Base-by-base conservation (phyloP, 2,113 vertebrate genomes). In the Vanacampus margaritifer region DNA sequence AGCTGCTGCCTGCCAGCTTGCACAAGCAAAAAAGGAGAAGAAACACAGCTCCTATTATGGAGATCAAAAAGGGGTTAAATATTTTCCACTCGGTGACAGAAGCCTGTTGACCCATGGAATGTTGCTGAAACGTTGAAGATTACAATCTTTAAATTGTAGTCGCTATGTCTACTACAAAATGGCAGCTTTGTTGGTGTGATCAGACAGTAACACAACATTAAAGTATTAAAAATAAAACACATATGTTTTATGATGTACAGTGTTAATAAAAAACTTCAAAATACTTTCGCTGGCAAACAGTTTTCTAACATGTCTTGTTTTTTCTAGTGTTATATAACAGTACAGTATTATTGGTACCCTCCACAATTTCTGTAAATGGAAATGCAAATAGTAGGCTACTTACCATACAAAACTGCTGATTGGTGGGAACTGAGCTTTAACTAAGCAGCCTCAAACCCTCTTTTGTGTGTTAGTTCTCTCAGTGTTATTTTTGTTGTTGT, bases 11-110 rank as follows among this genome's bases (percentile, higher is more conserved):
- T 69, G 68, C 73, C 76, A 19, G 41, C 65, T 74, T 26, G 35
- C 66, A 50, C 13, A 56, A 24, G 21, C 56, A 53, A 28, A 4
- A 51, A 65, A 28, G 32, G 65, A 50, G 60, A 51, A 14, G 69
- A 78, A 64, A 76, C 65, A 82, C 82, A 81, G 74, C 71, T 73
- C 37, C 79, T 71, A 81, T 80, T 84, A 82, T 80, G 82, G 76
- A 74, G 73, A 82, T 70, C 71, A 75, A 76, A 75, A 50, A 62
- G 63, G 46, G 77, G 45, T 69, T 3, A 79, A 84, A 80, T 74
- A 76, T 84, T 83, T 86, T 86, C 81, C 78, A 77, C 64, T 76
- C 69, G 66, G 26, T 71, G 65, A 64, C 46, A 53, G 37, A 41
- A 56, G 39, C 37, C 63, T 62, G 54, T 75, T 85, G 74, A 79